These are phyloP conservation scores for Scelioninae gen. 2 DNA, from an alignment of 2,888 invertebrate genomes.

Conservation along the genomic window DNA sequence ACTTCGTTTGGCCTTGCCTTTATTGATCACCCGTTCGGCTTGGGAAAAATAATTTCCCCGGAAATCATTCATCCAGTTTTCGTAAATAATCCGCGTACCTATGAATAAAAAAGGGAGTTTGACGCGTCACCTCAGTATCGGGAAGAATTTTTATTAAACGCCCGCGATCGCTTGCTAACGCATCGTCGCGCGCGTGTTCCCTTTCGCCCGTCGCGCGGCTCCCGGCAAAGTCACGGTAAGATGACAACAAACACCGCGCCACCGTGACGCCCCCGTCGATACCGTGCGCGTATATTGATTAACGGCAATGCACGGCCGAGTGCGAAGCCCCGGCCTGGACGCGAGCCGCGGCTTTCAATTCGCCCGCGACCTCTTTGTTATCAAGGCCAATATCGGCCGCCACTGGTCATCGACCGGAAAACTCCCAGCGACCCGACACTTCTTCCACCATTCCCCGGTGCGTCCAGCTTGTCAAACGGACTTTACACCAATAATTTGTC, in stretches of 20 bases:
- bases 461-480: too few relatives aligned
- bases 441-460: too few relatives aligned
- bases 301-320: conserved; percentile 63
- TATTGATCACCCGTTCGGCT: too few relatives aligned
- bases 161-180: conserved; percentile 32
- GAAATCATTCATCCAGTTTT: too few relatives aligned
- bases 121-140: too few relatives aligned
- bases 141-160: too few relatives aligned
- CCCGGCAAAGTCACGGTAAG: conserved; percentile 63
- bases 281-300: conserved; percentile 67
- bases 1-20: conserved; percentile 34
- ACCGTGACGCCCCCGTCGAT: conserved; percentile 47
- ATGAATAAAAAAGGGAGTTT: too few relatives aligned
- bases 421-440: too few relatives aligned
- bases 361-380: too few relatives aligned
- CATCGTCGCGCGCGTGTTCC: conserved; percentile 58
- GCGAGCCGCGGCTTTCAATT: conserved; percentile 66
- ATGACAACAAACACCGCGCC: conserved; percentile 66
- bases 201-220: conserved; percentile 48
- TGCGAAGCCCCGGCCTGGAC: conserved; percentile 47
- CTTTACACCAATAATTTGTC: too few relatives aligned
- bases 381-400: conserved; percentile 60
- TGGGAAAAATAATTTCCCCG: too few relatives aligned
- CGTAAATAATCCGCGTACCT: too few relatives aligned
- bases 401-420: conserved; percentile 47